A percentile compares a stretch with the other conserved stretches of the same genome.
Evolutionary conservation across 2,888 invertebrate genomes (phyloP).

Genomic region (Arrhopalites spinosus): DNA sequence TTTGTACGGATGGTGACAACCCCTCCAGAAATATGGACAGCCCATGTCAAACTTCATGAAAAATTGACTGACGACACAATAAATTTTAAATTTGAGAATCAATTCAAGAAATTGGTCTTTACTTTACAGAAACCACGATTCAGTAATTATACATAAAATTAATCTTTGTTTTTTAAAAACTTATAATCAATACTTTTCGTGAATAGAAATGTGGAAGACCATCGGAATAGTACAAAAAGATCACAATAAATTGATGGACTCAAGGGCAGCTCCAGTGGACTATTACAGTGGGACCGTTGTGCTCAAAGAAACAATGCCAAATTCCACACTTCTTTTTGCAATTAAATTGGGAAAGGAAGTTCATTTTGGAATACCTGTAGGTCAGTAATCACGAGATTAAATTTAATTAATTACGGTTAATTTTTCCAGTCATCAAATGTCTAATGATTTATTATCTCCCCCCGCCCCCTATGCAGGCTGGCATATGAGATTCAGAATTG

Average conservation of each 20-base stretch:
- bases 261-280: neutral
- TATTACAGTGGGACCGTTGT: slow-evolving; percentile 1
- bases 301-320: neutral
- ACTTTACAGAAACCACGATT: neutral
- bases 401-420: no score
- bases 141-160: neutral
- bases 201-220: slow-evolving; percentile 7
- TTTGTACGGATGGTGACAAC: neutral
- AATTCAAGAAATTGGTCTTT: neutral
- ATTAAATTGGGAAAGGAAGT: neutral
- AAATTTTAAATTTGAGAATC: slow-evolving; percentile 8
- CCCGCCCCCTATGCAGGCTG: no score
- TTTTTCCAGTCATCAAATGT: no score
- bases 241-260: neutral
- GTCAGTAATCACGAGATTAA: no score
- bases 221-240: neutral
- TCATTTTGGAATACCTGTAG: slow-evolving; percentile 9
- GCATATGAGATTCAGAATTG: slow-evolving; percentile 11
- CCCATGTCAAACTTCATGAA: neutral
- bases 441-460: no score
- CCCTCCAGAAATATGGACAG: slow-evolving; percentile 13
- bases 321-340: neutral
- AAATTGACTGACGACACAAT: neutral
- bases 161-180: neutral
- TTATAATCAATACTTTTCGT: neutral